phyloP scores from a whole-genome alignment of 2,113 vertebrate species.

The Thunnus thynnus region DNA sequence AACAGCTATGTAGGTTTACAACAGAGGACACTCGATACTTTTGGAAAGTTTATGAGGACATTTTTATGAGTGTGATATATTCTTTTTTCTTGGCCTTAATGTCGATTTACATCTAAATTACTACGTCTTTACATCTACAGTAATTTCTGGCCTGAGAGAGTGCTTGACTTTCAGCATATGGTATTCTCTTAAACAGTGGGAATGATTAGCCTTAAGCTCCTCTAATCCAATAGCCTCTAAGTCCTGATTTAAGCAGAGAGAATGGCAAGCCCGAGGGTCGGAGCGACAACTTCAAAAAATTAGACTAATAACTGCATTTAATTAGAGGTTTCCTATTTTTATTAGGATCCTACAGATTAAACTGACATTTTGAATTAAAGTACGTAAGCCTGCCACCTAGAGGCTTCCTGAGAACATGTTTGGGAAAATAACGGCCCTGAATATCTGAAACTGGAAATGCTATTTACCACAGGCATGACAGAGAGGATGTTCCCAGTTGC shows the following conservation, averaged over 20 bases:
- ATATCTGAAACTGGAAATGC: not conserved
- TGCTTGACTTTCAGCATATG: constrained; percentile 68
- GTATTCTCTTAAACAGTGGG: constrained; percentile 54
- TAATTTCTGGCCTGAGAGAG: constrained; percentile 11
- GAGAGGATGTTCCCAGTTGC: not conserved
- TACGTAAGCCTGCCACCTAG: not conserved
- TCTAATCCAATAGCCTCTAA: constrained; percentile 77
- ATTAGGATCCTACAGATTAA: constrained; percentile 11
- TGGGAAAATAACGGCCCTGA: not conserved
- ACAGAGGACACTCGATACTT: not conserved
- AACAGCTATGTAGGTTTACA: not conserved
- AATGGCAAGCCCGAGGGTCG: constrained; percentile 28
- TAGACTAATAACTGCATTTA: constrained; percentile 31
- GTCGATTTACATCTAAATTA: not conserved
- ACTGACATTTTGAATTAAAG: constrained; percentile 20
- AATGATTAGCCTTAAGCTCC: constrained; percentile 78
- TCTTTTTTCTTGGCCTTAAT: too few species aligned
- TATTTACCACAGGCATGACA: not conserved
- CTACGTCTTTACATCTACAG: constrained; percentile 30
- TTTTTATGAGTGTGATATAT: not conserved
- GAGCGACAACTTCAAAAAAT: constrained; percentile 36
- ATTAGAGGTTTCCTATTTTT: constrained; percentile 14
- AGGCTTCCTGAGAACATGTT: not conserved
- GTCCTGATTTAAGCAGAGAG: constrained; percentile 53
- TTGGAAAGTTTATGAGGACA: not conserved